Percentiles rank a stretch among this genome's conserved stretches.
These are phyloP conservation scores for Pogonomyrmex californicus DNA, from an alignment of 1,140 invertebrate species.

Conservation along the genomic window DNA sequence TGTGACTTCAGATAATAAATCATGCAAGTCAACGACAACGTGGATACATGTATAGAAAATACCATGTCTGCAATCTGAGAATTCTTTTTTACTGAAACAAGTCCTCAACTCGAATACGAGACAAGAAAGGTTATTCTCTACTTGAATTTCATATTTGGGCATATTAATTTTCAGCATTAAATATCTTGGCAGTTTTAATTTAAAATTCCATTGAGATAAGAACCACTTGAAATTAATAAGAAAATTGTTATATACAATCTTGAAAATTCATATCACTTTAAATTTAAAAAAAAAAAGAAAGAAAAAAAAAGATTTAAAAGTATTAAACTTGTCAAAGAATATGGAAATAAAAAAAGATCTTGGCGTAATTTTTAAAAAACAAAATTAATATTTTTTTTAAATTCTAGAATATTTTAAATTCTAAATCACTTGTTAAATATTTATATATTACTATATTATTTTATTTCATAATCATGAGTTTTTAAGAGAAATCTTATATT, in stretches of 20 bases:
- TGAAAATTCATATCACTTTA: no score
- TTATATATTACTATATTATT: background rate
- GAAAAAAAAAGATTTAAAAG: background rate
- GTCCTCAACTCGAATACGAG: background rate
- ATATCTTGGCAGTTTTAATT: background rate
- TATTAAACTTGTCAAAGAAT: background rate
- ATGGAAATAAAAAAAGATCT: background rate
- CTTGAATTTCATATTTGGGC: background rate
- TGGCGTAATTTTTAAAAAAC: background rate
- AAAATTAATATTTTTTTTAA: background rate
- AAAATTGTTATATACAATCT: background rate
- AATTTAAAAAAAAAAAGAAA: no score
- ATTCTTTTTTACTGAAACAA: background rate
- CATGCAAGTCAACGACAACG: background rate
- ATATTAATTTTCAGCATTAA: slow-evolving; percentile 1
- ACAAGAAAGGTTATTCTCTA: background rate
- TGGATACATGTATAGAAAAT: background rate
- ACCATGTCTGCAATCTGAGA: background rate
- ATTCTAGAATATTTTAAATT: background rate
- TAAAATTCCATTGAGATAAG: background rate
- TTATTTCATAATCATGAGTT: background rate
- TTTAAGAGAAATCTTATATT: background rate
- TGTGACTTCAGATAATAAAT: slow-evolving; percentile 30
- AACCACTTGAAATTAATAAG: background rate
- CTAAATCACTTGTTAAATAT: background rate